phyloP scores from a whole-genome alignment of 2,797 vertebrate species.

The Acridotheres tristis region DNA sequence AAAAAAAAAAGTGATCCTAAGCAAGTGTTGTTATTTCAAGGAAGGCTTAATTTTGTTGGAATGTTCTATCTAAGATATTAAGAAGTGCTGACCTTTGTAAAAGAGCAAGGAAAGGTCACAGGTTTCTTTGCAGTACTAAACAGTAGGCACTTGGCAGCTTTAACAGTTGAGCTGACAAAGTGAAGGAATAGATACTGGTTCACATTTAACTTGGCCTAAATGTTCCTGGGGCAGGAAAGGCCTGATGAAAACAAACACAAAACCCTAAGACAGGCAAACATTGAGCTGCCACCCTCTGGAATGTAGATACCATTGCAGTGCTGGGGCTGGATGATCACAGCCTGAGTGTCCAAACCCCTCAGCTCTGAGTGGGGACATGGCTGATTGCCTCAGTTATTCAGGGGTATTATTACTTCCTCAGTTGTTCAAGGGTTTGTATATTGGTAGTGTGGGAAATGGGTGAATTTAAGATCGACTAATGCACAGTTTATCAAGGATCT shows the following conservation, averaged over 20 bases:
- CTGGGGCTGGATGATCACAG: neutral
- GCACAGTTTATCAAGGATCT: neutral
- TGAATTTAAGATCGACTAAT: neutral
- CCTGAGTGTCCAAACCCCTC: neutral
- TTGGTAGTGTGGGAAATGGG: neutral
- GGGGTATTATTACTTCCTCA: neutral
- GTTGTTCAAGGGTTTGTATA: neutral
- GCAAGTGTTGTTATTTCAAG: neutral
- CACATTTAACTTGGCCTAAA: neutral
- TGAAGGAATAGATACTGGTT: neutral
- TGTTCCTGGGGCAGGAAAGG: neutral
- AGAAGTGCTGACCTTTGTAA: neutral
- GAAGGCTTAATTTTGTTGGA: neutral
- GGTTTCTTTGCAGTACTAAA: neutral
- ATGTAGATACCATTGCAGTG: neutral
- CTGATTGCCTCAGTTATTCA: neutral
- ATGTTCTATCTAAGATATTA: neutral
- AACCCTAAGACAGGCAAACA: neutral
- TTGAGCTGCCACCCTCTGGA: slow-evolving; percentile 47
- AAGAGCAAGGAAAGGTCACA: neutral
- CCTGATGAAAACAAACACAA: neutral
- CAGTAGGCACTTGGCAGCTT: neutral
- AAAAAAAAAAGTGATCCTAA: neutral
- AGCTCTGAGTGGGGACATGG: neutral
- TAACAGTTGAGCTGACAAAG: neutral